Evolutionary conservation across 2,113 vertebrate genomes (phyloP).

Genomic region (Onychostruthus taczanowskii): DNA sequence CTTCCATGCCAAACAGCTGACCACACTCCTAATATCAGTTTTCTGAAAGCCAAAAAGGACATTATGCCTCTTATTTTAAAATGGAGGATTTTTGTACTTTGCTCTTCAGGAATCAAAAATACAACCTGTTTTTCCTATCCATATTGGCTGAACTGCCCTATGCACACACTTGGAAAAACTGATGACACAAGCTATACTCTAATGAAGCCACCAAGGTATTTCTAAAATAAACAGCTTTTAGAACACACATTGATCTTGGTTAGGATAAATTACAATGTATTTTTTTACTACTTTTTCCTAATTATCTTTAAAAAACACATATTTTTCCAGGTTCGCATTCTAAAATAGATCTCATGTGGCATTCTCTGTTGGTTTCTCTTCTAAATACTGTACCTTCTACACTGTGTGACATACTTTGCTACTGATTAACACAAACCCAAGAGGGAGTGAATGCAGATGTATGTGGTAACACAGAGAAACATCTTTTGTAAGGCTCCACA

Average conservation of each 20-base stretch:
- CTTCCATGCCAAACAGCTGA: conserved; percentile 12
- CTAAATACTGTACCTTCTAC: background rate
- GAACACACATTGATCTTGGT: background rate
- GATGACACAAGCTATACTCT: conserved; percentile 4
- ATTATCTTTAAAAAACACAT: conserved; percentile 28
- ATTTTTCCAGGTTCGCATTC: conserved; percentile 7
- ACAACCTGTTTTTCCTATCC: conserved; percentile 11
- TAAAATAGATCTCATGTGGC: conserved; percentile 1
- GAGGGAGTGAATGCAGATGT: background rate
- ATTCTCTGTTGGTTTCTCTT: background rate
- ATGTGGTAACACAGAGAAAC: background rate
- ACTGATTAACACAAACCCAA: background rate
- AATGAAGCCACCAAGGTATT: conserved; percentile 6
- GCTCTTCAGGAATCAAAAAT: conserved; percentile 39
- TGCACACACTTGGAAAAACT: background rate
- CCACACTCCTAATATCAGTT: background rate
- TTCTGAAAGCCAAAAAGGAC: background rate
- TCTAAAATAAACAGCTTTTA: conserved; percentile 54
- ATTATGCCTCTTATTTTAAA: background rate
- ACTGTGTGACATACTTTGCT: background rate
- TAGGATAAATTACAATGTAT: conserved; percentile 27
- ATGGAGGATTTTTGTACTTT: background rate
- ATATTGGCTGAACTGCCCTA: background rate
- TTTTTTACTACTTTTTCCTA: conserved; percentile 18
- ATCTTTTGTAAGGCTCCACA: background rate